A percentile compares a stretch with the other conserved stretches of the same genome.
phyloP scores from a whole-genome alignment of 1,140 invertebrate genomes.

The Caenorhabditis inopinata region DNA sequence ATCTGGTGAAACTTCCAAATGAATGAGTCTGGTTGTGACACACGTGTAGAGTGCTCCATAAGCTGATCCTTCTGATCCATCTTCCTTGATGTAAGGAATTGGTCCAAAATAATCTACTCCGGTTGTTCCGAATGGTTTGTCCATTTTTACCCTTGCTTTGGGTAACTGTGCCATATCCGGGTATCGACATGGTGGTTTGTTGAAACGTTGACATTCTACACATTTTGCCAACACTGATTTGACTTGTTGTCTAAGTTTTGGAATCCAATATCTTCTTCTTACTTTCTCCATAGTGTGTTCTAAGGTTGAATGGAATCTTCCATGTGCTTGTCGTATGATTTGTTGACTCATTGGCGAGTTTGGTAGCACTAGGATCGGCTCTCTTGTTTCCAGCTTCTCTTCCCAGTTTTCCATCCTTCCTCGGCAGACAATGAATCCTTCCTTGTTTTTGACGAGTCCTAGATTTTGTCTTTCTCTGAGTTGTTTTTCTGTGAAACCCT shows the following conservation, averaged over 20 bases:
- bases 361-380: neutral
- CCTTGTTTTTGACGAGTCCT: no score
- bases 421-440: no score
- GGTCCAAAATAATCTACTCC: constrained; percentile 37
- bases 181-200: constrained; percentile 1
- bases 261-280: constrained; percentile 34
- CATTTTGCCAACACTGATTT: neutral
- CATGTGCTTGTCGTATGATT: constrained; percentile 13
- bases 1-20: neutral
- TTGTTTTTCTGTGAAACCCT: no score
- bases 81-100: neutral
- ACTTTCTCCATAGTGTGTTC: neutral
- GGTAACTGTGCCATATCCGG: neutral
- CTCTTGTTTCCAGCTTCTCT: neutral
- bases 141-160: neutral
- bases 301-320: neutral
- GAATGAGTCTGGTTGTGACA: neutral
- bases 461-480: no score
- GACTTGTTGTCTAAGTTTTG: neutral
- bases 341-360: neutral
- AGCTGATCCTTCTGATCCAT: neutral
- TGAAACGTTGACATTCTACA: neutral
- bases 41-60: constrained; percentile 7
- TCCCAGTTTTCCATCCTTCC: no score
- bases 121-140: neutral